Evolutionary conservation across 2,113 vertebrate species (phyloP).

Genomic region (Hemicordylus capensis): DNA sequence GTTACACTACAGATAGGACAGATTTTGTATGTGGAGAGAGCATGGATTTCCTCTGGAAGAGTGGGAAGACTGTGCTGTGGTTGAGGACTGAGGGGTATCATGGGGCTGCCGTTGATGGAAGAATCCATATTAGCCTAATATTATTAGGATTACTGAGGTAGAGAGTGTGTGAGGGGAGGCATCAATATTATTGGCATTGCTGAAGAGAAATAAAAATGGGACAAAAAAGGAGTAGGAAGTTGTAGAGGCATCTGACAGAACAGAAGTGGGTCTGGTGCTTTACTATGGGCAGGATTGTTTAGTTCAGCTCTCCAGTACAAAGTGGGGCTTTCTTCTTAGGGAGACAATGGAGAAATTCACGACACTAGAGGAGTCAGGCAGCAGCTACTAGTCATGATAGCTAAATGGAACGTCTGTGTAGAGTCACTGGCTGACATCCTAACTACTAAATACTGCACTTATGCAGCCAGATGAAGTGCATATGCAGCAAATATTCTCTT

Average conservation of each 20-base stretch:
- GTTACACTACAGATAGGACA: not conserved
- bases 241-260: not conserved
- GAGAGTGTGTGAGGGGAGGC: not conserved
- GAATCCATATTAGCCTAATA: not conserved
- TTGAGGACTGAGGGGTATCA: not conserved
- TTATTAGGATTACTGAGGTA: not conserved
- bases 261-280: not conserved
- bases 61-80: not conserved
- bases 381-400: too few relatives aligned
- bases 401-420: too few relatives aligned
- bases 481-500: too few relatives aligned
- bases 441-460: too few relatives aligned
- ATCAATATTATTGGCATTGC: not conserved
- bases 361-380: too few relatives aligned
- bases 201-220: not conserved
- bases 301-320: too few relatives aligned
- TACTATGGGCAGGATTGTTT: too few relatives aligned
- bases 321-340: too few relatives aligned
- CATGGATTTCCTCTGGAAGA: not conserved
- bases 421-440: too few relatives aligned
- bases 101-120: not conserved
- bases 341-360: too few relatives aligned
- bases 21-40: not conserved
- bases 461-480: too few relatives aligned
- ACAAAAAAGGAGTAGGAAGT: not conserved